Evolutionary conservation across 64 coral and sea anemone genomes (phyloP), one percentile per base, ranked within the genome.

Genomic region (Montipora efflorescens): DNA sequence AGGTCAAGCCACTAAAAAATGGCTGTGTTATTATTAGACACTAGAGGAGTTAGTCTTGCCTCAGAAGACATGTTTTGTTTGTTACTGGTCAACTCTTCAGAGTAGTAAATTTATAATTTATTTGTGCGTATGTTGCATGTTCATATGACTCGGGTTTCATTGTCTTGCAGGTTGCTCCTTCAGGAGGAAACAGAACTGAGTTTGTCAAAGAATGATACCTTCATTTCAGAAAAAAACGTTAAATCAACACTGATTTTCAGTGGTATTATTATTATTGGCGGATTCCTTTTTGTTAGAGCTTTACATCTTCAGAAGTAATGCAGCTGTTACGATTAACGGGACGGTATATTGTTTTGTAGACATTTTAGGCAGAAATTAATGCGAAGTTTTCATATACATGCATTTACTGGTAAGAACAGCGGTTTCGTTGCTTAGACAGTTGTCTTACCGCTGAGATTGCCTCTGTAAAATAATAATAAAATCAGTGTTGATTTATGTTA

Each of bases 181-280:
- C 90, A 96, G 98, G 77, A 96, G 98, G 57, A 99, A 99, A 93
- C 98, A 99, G 79, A 97, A 97, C 28, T 97, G 81, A 97, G 64
- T 86, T 73, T 74, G 79, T 50, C 13, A 58, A 89, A 91, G 91
- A 96, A 55, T 79, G 80, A 18, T 47, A 16, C 14, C 28, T 72
- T 10, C 22, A 80, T 79, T 80, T 5, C 79, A 28, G 80, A 45
- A 83, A 83, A 83, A 79, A 47, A 9, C 75, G 59, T 78, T 76
- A 84, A 70, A 76, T 89, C 45, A 83, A 90, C 88, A 90, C 88
- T 95, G 93, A 84, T 95, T 76, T 57, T 21, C 21, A 46, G 80
- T 80, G 45, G 75, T 44, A 76, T 44, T 90, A 59, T 89, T 75
- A 81, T 48, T 68, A 67, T 43, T 83, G 8, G 15, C 11, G 20